Evolutionary conservation across 2,113 vertebrate species (phyloP).

Genomic region (Rhizomys pruinosus): DNA sequence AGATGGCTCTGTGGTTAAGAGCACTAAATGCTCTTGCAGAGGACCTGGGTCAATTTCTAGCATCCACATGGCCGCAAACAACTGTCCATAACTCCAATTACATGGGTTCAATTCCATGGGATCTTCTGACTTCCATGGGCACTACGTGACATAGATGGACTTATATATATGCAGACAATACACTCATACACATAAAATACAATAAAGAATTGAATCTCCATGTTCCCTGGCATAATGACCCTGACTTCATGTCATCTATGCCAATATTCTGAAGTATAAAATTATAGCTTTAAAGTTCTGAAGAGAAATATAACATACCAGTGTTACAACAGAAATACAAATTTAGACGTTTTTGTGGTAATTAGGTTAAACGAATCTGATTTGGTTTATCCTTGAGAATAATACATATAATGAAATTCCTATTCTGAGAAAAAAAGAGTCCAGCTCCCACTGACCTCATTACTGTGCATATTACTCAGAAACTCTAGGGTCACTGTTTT

Average conservation of each 20-base stretch:
- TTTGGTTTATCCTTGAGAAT: background rate
- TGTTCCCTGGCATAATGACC: background rate
- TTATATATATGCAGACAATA: too few species aligned
- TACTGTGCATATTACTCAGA: background rate
- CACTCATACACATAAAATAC: too few species aligned
- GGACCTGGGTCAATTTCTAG: too few species aligned
- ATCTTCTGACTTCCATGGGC: too few species aligned
- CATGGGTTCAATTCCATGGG: too few species aligned
- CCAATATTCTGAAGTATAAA: background rate
- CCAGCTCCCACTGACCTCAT: background rate
- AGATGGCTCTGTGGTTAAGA: too few species aligned
- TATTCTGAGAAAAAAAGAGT: background rate
- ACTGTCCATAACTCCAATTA: too few species aligned
- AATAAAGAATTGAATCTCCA: background rate
- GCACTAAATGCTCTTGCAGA: too few species aligned
- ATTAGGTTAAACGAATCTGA: background rate
- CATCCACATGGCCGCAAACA: too few species aligned
- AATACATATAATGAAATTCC: conserved; percentile 2
- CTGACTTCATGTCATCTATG: background rate
- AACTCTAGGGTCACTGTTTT: background rate
- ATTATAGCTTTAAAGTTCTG: background rate
- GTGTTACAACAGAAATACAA: background rate
- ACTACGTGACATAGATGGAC: too few species aligned
- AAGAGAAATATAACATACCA: background rate
- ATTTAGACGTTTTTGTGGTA: background rate